Evolutionary conservation across 2,888 invertebrate species (phyloP), one percentile per base, ranked within the genome.

Genomic region (Pardosa pseudoannulata): DNA sequence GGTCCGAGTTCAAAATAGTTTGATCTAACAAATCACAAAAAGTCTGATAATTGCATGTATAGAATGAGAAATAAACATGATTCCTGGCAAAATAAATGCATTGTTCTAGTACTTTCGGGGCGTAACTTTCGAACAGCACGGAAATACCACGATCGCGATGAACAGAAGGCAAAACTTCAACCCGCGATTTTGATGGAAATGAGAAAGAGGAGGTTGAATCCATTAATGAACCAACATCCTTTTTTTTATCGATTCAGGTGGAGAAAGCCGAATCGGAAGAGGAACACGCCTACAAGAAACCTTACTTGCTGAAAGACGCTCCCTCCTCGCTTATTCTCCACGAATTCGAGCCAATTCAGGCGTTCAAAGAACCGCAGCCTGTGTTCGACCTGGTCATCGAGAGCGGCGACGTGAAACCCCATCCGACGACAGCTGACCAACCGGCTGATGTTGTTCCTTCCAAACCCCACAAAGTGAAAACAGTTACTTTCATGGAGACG

Each of bases 291-390:
- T 85, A 64, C 31, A 78, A 85, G 36, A 85, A 85, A 13, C 83
- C 83, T 0, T 85, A 85, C 28, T 23, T 85, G 0, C 32, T 85
- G 13, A 85, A 78, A 39, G 83, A 85, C 29, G 73, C 83, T 3
- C 83, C 83, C 5, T 73, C 83, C 2, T 72, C 83, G 0, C 76
- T 85, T 7, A 73, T 85, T 16, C 68, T 85, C 1, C 83, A 85
- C 19, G 78, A 85, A 5, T 78, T 85, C 72, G 83, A 85, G 6
- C 29, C 72, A 23, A 19, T 73, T 9, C 78, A 73, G 7, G 36
- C 65, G 0, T 78, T 32, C 31, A 78, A 73, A 56, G 67, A 85
- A n/a, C 32, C 31, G 1, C 72, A 73, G 16, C 39, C 50, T 16
- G 36, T 78, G 0, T 85, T 78, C 41, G 83, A 85, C 28, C 9